Evolutionary conservation across 2,113 vertebrate species (phyloP).

Genomic region (Macrotis lagotis): DNA sequence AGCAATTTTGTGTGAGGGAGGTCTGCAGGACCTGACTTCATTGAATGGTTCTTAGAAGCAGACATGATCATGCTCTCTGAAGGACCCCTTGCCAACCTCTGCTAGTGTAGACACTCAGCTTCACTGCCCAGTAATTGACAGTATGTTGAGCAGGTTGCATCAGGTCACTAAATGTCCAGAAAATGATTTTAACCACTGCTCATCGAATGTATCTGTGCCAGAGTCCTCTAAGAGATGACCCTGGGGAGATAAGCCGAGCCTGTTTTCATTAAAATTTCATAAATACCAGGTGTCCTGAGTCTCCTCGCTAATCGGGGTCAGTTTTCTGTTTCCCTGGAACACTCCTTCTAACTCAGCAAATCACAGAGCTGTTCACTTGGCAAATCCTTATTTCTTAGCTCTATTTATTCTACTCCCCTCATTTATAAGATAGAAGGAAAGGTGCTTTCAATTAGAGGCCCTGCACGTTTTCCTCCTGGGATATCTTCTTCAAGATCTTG

Average conservation of each 20-base stretch:
- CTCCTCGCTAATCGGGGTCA: background rate
- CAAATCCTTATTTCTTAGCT: background rate
- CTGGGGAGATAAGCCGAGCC: background rate
- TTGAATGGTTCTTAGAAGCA: background rate
- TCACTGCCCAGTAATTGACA: background rate
- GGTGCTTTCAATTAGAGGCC: background rate
- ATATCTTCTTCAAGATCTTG: background rate
- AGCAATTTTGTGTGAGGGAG: conserved; percentile 44
- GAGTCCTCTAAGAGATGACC: background rate
- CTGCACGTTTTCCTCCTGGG: background rate
- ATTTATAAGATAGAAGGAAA: background rate
- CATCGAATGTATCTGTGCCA: background rate
- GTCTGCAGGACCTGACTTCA: background rate
- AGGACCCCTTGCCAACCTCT: background rate
- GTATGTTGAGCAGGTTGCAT: background rate
- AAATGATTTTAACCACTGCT: background rate
- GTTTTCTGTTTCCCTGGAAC: background rate
- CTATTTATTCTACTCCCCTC: background rate
- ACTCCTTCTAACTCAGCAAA: background rate
- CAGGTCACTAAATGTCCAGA: background rate
- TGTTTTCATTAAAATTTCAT: conserved; percentile 23
- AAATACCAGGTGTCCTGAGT: conserved; percentile 1
- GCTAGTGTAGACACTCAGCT: background rate
- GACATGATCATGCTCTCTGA: background rate
- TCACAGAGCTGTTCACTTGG: background rate